Conservation (phyloP, 2,113 vertebrate species). For the Cyprinus carpio region DNA sequence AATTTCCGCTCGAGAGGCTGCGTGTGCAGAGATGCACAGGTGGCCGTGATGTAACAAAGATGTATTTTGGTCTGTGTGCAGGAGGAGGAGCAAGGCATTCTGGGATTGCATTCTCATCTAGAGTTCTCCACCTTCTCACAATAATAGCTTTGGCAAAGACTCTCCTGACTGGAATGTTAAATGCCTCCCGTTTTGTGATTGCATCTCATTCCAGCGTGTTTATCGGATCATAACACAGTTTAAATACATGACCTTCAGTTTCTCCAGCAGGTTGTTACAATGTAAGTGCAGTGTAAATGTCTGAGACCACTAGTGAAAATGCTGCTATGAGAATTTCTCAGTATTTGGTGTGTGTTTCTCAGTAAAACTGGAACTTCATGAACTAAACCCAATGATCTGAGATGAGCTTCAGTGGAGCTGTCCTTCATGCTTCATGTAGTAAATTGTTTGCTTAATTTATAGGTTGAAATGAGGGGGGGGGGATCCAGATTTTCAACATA, state of each 20-base stretch:
- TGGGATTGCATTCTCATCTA: background rate
- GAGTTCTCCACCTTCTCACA: slow-evolving; percentile 7
- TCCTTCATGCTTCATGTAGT: background rate
- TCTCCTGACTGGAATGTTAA: slow-evolving; percentile 3
- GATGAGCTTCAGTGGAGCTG: background rate
- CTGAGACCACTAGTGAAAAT: background rate
- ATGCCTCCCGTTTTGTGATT: background rate
- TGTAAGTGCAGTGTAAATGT: background rate
- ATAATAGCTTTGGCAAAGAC: slow-evolving; percentile 1
- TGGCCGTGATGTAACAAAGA: background rate
- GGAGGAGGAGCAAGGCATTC: background rate
- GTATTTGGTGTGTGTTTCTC: background rate
- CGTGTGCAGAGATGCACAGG: background rate
- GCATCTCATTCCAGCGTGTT: background rate
- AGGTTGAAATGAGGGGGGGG: background rate
- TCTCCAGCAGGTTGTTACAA: background rate
- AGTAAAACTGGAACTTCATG: background rate
- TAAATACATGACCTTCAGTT: background rate
- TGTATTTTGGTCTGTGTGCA: background rate
- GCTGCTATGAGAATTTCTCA: background rate
- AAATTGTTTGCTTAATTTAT: background rate
- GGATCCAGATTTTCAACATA: background rate
- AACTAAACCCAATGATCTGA: background rate
- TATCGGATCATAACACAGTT: background rate
- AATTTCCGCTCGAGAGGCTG: background rate